Conservation (phyloP, 92 coral and sea anemone genomes). For the Virgularia gustaviana region DNA sequence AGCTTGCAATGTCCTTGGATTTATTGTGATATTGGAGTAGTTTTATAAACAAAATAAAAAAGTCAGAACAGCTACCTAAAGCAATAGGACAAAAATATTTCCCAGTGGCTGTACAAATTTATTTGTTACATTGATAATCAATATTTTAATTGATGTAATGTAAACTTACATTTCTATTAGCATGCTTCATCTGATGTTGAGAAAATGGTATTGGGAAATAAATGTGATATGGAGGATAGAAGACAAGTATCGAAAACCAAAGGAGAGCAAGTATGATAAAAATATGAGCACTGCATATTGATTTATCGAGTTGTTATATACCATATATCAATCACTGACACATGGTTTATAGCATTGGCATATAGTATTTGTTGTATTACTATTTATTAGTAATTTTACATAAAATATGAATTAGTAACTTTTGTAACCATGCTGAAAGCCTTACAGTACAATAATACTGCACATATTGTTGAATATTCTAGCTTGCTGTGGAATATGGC, state of each 20-base stretch:
- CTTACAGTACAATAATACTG: conserved; percentile 9
- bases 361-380: conserved; percentile 4
- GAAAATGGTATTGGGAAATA: conserved; percentile 95
- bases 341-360: background rate
- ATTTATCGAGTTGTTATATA: no score
- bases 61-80: no score
- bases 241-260: conserved; percentile 87
- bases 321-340: no score
- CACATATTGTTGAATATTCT: background rate
- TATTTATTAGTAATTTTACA: background rate
- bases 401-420: background rate
- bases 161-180: conserved; percentile 28
- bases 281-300: no score
- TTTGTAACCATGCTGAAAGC: background rate
- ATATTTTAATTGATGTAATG: background rate
- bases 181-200: conserved; percentile 99
- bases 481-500: conserved; percentile 95
- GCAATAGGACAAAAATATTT: no score
- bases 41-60: no score
- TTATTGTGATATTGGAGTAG: no score
- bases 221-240: conserved; percentile 97
- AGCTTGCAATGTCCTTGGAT: no score
- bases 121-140: no score
- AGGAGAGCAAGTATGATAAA: conserved; percentile 61
- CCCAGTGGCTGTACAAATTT: background rate